Conservation (phyloP, 1,140 invertebrate species). For the Triops longicaudatus region DNA sequence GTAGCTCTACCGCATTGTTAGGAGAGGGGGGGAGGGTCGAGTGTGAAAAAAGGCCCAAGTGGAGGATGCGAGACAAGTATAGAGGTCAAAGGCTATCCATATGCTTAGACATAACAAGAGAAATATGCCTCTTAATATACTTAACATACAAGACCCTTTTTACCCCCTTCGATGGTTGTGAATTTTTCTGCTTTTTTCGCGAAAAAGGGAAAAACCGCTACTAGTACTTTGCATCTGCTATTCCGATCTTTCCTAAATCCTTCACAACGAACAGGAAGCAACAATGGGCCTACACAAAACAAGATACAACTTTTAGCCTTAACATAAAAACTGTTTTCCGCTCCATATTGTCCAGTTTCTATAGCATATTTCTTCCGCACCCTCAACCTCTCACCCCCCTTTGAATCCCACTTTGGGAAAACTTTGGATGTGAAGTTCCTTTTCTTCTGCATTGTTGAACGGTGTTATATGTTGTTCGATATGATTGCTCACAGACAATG, state of each 20-base stretch:
- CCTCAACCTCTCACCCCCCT: neutral
- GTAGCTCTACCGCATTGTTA: neutral
- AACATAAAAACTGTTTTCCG: neutral
- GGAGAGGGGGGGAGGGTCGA: neutral
- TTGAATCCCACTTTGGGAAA: neutral
- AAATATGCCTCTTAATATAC: neutral
- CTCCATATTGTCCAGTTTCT: conserved; percentile 10
- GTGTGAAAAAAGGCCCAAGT: neutral
- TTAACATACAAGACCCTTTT: neutral
- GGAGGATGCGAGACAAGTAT: neutral
- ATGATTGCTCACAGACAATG: no score
- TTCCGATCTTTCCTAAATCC: neutral
- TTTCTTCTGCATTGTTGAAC: neutral
- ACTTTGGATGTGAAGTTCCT: no score
- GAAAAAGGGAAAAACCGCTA: neutral
- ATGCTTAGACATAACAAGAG: neutral
- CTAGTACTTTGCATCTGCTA: neutral
- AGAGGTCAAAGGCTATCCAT: conserved; percentile 11
- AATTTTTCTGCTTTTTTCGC: neutral
- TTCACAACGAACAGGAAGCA: neutral
- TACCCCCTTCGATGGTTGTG: neutral
- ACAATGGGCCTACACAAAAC: neutral
- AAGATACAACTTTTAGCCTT: neutral
- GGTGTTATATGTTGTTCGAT: no score
- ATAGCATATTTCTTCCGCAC: neutral